Conservation (phyloP, 2,113 vertebrate genomes). For the Acrocephalus arundinaceus region DNA sequence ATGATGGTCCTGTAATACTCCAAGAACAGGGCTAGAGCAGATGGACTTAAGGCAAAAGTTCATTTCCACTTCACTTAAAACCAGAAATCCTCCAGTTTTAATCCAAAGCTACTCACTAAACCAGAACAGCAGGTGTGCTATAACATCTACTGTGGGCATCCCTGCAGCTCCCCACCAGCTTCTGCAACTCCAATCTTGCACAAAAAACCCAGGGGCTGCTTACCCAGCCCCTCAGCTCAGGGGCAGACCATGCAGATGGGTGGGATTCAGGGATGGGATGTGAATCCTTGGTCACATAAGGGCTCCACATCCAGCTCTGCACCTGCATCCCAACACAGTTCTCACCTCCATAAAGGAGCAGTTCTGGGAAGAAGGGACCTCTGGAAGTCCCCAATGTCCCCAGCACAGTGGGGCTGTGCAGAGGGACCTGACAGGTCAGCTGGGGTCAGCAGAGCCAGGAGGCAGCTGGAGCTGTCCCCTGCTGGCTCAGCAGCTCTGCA, state of each 20-base stretch:
- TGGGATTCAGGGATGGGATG: not conserved
- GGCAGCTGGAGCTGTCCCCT: not conserved
- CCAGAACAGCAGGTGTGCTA: fast-evolving
- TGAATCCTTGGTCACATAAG: fast-evolving
- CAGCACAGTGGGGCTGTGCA: fast-evolving
- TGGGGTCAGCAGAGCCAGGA: not conserved
- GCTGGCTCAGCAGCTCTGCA: not conserved
- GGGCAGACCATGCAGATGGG: not conserved
- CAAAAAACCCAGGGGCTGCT: not conserved
- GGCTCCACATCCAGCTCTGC: not conserved
- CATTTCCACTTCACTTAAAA: not conserved
- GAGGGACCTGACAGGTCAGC: not conserved
- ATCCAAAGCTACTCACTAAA: not conserved
- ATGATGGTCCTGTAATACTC: not conserved
- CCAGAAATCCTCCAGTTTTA: not conserved
- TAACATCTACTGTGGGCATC: not conserved
- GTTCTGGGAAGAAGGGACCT: not conserved
- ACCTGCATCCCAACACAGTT: not conserved
- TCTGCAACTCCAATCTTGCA: not conserved
- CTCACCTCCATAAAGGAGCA: not conserved
- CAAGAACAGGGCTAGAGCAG: not conserved
- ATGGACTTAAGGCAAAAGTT: not conserved
- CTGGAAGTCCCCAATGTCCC: not conserved
- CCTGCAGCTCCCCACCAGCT: not conserved
- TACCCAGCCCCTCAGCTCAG: fast-evolving